These are phyloP conservation scores for Butorides virescens DNA, from an alignment of 2,113 vertebrate species.

Conservation along the genomic window DNA sequence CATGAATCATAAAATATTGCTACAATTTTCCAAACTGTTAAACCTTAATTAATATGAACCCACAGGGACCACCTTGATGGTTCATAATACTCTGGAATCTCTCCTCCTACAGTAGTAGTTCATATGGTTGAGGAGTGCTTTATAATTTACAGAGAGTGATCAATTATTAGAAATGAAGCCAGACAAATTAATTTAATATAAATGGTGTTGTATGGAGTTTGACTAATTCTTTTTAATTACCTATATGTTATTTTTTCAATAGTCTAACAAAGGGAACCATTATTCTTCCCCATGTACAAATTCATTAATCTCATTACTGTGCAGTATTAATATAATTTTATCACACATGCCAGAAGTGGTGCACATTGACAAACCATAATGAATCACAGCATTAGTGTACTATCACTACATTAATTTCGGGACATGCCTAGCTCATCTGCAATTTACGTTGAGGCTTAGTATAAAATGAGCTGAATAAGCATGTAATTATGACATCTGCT, in stretches of 20 bases:
- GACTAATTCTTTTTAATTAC: slow-evolving; percentile 99
- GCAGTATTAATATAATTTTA: slow-evolving; percentile 99
- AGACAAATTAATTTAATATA: slow-evolving; percentile 98
- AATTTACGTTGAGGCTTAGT: slow-evolving; percentile 74
- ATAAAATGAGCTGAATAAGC: slow-evolving; percentile 82
- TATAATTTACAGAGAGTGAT: slow-evolving; percentile 78
- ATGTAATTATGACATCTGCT: slow-evolving; percentile 87
- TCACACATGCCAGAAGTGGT: slow-evolving; percentile 94
- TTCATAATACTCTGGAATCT: slow-evolving; percentile 73
- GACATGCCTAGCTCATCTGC: slow-evolving; percentile 77
- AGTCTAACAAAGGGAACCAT: slow-evolving; percentile 83
- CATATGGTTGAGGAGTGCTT: slow-evolving; percentile 63
- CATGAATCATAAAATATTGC: slow-evolving; percentile 85
- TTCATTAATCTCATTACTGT: slow-evolving; percentile 99
- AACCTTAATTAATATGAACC: slow-evolving; percentile 84
- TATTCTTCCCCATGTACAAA: slow-evolving; percentile 82
- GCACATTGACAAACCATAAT: slow-evolving; percentile 84
- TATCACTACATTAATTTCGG: slow-evolving; percentile 83
- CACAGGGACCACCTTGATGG: slow-evolving; percentile 78
- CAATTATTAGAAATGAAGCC: slow-evolving; percentile 83
- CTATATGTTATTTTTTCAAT: slow-evolving; percentile 93
- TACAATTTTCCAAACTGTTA: slow-evolving; percentile 85
- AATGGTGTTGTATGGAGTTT: slow-evolving; percentile 90
- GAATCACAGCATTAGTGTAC: slow-evolving; percentile 81
- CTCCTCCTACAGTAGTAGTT: slow-evolving; percentile 64